phyloP scores from a whole-genome alignment of 2,113 vertebrate genomes.

The Eubucco bourcierii region DNA sequence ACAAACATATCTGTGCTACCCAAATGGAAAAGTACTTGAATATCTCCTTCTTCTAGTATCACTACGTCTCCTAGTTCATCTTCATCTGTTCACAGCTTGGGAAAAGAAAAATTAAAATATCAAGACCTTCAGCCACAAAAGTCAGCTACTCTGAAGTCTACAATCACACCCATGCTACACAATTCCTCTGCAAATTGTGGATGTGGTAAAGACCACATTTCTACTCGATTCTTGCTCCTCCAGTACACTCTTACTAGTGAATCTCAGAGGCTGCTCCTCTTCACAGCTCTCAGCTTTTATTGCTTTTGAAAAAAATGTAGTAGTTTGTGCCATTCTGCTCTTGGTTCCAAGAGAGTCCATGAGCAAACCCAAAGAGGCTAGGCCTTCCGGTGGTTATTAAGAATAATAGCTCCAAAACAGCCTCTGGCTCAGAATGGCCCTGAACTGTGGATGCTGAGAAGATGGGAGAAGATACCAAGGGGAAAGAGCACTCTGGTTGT shows the following conservation, averaged over 20 bases:
- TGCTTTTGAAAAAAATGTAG: neutral
- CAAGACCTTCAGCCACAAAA: neutral
- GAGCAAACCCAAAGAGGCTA: neutral
- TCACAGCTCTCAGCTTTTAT: neutral
- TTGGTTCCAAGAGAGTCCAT: neutral
- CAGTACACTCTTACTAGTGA: neutral
- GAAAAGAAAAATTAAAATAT: neutral
- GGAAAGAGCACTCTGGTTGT: neutral
- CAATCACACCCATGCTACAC: neutral
- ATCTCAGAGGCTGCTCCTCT: neutral
- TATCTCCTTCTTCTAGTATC: neutral
- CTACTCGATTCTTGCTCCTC: neutral
- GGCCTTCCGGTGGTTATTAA: neutral
- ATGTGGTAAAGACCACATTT: neutral
- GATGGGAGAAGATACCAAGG: neutral
- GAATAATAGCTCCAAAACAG: neutral
- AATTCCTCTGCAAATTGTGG: neutral
- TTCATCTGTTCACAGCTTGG: neutral
- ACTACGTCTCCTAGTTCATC: neutral
- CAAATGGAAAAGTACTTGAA: neutral
- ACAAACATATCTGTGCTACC: neutral
- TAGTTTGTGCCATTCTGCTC: neutral
- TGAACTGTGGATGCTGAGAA: neutral
- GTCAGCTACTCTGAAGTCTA: neutral
- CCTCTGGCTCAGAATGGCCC: neutral